These are phyloP conservation scores for Stratiolaelaps scimitus DNA, from an alignment of 1,140 invertebrate species.

Conservation along the genomic window DNA sequence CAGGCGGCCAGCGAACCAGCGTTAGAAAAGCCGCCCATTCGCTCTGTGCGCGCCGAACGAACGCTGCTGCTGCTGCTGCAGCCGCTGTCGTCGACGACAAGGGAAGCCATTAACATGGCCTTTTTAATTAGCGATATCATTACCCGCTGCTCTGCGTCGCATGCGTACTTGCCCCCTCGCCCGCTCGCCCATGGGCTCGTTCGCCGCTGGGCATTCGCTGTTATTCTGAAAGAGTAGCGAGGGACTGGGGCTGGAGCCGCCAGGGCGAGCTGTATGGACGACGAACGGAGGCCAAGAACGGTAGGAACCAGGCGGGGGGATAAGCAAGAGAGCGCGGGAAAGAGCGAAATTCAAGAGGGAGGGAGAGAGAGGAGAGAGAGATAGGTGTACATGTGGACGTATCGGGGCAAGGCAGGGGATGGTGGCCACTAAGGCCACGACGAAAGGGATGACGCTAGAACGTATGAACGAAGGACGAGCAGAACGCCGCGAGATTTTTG, in stretches of 20 bases:
- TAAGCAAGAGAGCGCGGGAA: background rate
- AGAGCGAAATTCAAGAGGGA: background rate
- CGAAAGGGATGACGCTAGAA: too few species aligned
- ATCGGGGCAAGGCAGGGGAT: too few species aligned
- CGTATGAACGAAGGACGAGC: too few species aligned
- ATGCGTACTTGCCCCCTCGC: background rate
- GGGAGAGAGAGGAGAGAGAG: too few species aligned
- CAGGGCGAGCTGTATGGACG: background rate
- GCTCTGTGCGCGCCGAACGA: too few species aligned
- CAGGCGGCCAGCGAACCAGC: too few species aligned
- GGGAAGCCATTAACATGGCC: conserved; percentile 27
- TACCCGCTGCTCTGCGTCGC: background rate
- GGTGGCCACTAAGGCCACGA: too few species aligned
- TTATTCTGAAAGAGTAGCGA: background rate
- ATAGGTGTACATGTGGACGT: too few species aligned
- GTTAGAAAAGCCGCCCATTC: too few species aligned
- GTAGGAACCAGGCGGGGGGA: background rate
- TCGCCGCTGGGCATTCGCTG: background rate
- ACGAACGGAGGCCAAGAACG: background rate
- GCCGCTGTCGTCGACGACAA: background rate
- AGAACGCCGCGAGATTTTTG: too few species aligned
- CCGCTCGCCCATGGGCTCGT: background rate
- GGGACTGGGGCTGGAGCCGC: background rate
- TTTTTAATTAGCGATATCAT: conserved; percentile 29
- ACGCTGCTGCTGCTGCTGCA: background rate